Conservation (phyloP, 2,113 vertebrate genomes). For the Menura novaehollandiae region DNA sequence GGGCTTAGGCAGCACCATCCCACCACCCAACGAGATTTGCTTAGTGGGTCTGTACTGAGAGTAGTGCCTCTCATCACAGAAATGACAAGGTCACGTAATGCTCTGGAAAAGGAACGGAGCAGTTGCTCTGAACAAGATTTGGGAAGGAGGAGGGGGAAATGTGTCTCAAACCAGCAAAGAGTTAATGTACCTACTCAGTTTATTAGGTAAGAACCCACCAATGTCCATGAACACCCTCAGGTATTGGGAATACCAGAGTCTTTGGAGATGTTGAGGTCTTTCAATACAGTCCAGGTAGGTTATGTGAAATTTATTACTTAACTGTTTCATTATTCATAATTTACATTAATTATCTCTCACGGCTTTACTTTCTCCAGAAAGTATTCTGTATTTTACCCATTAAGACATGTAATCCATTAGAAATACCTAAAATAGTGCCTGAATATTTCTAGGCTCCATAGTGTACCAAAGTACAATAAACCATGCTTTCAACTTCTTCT, state of each 20-base stretch:
- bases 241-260: not conserved
- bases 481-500: not conserved
- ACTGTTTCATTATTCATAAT: not conserved
- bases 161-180: not conserved
- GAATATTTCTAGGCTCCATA: not conserved
- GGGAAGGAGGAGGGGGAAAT: not conserved
- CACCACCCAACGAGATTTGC: fast-evolving
- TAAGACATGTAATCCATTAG: not conserved
- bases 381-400: not conserved
- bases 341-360: not conserved
- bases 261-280: not conserved
- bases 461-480: not conserved
- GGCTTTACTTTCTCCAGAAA: not conserved
- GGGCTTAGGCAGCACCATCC: not conserved
- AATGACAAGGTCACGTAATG: not conserved
- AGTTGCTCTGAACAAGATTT: not conserved
- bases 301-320: not conserved
- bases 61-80: fast-evolving
- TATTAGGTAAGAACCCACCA: not conserved
- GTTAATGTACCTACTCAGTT: not conserved
- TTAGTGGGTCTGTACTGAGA: fast-evolving
- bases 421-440: not conserved
- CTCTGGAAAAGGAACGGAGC: not conserved
- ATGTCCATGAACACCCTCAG: not conserved
- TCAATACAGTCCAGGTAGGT: not conserved